Evolutionary conservation across 2,113 vertebrate species (phyloP).

Genomic region (Oncorhynchus masou): DNA sequence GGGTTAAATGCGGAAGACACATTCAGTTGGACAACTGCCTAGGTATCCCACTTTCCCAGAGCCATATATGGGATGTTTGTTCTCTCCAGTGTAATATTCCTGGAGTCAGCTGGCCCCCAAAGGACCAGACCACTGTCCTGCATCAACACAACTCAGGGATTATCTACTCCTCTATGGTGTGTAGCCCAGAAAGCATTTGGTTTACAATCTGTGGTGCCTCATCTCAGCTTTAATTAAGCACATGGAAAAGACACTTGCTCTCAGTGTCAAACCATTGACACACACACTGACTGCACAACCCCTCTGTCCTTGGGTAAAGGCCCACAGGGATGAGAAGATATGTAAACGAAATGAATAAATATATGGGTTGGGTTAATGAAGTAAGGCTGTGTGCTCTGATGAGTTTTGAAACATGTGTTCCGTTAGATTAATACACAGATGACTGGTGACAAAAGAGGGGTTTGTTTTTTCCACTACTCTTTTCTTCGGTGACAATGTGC

Average conservation of each 20-base stretch:
- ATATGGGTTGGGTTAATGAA: slow-evolving; percentile 19
- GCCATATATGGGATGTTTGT: neutral
- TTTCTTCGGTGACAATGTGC: slow-evolving; percentile 5
- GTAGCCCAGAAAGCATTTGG: slow-evolving; percentile 52
- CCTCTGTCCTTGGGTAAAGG: neutral
- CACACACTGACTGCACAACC: neutral
- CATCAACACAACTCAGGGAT: slow-evolving; percentile 35
- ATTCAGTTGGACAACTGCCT: no score
- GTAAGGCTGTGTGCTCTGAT: slow-evolving; percentile 7
- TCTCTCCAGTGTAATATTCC: no score
- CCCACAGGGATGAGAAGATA: neutral
- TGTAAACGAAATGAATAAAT: slow-evolving; percentile 12
- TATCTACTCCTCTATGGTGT: slow-evolving; percentile 38
- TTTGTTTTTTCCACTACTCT: neutral
- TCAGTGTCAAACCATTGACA: neutral
- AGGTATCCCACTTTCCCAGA: no score
- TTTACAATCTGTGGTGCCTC: slow-evolving; percentile 56
- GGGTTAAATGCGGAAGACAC: no score
- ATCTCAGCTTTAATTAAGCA: slow-evolving; percentile 58
- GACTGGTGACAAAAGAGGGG: slow-evolving; percentile 10
- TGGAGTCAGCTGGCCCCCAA: neutral
- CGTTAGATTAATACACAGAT: slow-evolving; percentile 25
- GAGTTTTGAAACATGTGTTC: slow-evolving; percentile 21
- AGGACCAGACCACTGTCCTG: slow-evolving; percentile 30
- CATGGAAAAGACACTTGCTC: slow-evolving; percentile 37